Conservation (phyloP, 1,140 invertebrate species). For the Zaprionus inermis region DNA sequence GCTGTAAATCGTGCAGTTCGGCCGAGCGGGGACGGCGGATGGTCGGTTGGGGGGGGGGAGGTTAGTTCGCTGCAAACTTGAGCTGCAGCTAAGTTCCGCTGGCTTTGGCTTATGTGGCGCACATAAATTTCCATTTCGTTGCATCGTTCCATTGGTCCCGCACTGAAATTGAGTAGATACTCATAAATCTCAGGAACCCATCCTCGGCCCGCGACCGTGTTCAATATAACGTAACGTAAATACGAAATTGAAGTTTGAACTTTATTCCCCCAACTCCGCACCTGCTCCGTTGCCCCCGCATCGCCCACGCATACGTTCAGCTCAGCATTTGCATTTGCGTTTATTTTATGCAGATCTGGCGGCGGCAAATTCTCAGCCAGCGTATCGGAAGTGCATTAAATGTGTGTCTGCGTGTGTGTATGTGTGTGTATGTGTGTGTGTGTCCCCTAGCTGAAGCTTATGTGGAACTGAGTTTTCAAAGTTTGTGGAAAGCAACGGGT, state of each 20-base stretch:
- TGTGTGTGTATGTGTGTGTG: background rate
- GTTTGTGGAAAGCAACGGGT: background rate
- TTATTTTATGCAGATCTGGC: constrained; percentile 51
- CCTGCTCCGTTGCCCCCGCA: too few relatives aligned
- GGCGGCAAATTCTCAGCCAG: constrained; percentile 23
- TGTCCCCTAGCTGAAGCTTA: background rate
- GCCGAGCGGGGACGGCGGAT: background rate
- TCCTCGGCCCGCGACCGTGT: constrained; percentile 32
- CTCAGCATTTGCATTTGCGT: constrained; percentile 54
- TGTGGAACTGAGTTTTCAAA: background rate
- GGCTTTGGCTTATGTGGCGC: constrained; percentile 43
- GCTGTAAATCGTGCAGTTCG: constrained; percentile 49
- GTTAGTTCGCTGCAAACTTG: constrained; percentile 26
- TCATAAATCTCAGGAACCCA: constrained; percentile 62
- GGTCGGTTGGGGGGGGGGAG: background rate
- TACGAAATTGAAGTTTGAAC: constrained; percentile 63
- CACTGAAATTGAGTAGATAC: constrained; percentile 77
- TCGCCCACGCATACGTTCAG: background rate
- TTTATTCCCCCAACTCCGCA: constrained; percentile 15
- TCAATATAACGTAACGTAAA: constrained; percentile 79
- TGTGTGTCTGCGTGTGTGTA: constrained; percentile 5
- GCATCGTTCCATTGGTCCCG: constrained; percentile 62
- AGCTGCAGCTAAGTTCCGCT: constrained; percentile 30
- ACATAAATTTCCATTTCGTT: constrained; percentile 82
- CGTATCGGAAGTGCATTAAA: constrained; percentile 67